phyloP scores from a whole-genome alignment of 37 sponge, comb jelly and placozoan genomes.

The Dysidea cf. avara region DNA sequence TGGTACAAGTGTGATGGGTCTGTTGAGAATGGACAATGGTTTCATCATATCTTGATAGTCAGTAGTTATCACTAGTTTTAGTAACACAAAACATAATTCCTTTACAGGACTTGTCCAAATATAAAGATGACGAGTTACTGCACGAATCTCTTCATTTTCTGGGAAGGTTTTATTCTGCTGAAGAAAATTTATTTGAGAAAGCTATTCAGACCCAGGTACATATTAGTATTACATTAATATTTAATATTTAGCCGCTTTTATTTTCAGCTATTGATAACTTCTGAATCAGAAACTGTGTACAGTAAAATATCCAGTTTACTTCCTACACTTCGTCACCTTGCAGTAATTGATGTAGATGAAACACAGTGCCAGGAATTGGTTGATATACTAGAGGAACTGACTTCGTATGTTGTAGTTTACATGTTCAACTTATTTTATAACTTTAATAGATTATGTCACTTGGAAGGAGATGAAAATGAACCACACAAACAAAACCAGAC shows the following conservation, averaged over 20 bases:
- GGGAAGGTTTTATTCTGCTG: constrained; percentile 35
- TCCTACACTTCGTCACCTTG: constrained; percentile 9
- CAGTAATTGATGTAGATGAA: background rate
- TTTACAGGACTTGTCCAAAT: constrained; percentile 41
- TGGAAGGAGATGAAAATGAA: constrained; percentile 45
- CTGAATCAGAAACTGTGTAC: constrained; percentile 6
- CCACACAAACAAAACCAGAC: constrained; percentile 77
- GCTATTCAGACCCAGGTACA: constrained; percentile 33
- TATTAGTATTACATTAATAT: background rate
- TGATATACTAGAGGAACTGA: background rate
- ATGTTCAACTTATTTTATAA: background rate
- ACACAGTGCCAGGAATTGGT: background rate
- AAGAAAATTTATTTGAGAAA: constrained; percentile 51
- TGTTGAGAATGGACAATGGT: background rate
- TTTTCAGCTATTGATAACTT: constrained; percentile 20
- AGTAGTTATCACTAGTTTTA: too few relatives aligned
- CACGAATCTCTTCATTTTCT: constrained; percentile 51
- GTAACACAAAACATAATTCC: background rate
- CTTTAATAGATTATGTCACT: constrained; percentile 12
- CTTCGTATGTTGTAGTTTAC: background rate
- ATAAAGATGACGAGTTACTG: constrained; percentile 48
- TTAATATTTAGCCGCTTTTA: background rate
- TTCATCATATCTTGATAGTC: background rate
- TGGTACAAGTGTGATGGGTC: too few relatives aligned
- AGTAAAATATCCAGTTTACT: constrained; percentile 1